phyloP scores from a whole-genome alignment of 1,140 invertebrate genomes.

The Aphelenchoides fujianensis region DNA sequence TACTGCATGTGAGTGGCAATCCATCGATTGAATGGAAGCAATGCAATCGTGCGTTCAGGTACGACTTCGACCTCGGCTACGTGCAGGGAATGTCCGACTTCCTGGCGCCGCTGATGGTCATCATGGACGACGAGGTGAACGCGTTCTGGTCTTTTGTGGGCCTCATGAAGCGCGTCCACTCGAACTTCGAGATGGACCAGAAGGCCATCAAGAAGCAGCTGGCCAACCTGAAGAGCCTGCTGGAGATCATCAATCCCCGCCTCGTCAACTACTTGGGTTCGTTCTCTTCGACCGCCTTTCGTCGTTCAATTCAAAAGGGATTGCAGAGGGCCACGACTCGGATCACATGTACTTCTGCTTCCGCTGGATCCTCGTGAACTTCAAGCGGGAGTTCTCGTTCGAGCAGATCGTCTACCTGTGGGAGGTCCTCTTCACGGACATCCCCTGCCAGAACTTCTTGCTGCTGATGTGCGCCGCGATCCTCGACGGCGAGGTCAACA shows the following conservation, averaged over 20 bases:
- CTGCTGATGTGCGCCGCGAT: constrained; percentile 84
- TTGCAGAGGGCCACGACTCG: constrained; percentile 77
- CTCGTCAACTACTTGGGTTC: constrained; percentile 75
- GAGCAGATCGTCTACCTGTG: constrained; percentile 67
- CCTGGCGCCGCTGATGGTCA: constrained; percentile 82
- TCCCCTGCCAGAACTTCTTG: constrained; percentile 74
- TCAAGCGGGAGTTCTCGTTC: constrained; percentile 70
- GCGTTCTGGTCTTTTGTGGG: constrained; percentile 99
- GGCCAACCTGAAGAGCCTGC: constrained; percentile 75
- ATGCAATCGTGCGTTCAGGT: no score
- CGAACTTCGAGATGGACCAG: constrained; percentile 97
- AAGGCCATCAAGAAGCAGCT: constrained; percentile 92
- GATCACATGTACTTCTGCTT: constrained; percentile 99
- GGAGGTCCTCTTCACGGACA: constrained; percentile 65
- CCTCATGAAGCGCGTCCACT: constrained; percentile 82
- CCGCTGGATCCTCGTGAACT: constrained; percentile 72
- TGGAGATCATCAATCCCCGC: constrained; percentile 77
- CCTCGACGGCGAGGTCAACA: constrained; percentile 78
- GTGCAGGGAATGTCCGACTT: constrained; percentile 90
- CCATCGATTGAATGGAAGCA: no score
- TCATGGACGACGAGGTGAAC: constrained; percentile 87
- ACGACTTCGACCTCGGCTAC: constrained; percentile 92
- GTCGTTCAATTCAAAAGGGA: constrained; percentile 17
- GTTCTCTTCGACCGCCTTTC: constrained; percentile 18
- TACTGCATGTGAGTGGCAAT: no score